Evolutionary conservation across 2,888 invertebrate species (phyloP), one percentile per base, ranked within the genome.

Genomic region (Sialis lutaria): DNA sequence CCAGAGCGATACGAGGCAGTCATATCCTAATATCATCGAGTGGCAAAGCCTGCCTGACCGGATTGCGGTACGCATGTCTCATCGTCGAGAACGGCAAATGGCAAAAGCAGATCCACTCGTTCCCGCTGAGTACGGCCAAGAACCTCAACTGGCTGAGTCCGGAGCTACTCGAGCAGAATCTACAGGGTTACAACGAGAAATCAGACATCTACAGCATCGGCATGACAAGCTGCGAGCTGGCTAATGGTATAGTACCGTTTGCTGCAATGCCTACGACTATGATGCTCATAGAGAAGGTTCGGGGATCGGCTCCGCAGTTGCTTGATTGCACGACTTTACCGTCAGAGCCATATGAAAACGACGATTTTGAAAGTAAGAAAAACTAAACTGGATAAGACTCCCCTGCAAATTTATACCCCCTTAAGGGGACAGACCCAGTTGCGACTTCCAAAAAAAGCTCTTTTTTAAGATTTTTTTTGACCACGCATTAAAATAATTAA

Each of bases 191-290:
- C 62, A 84, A 86, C 58, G 82, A 82, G 59, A 85, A 85, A 55
- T 87, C 90, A 0, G 95, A 95, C 64, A 79, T 92, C 9, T 95
- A 95, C 62, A 92, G 92, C 50, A 59, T 92, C 40, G 95, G 95
- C 22, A 85, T 93, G 52, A 73, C 87, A 5, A 75, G 82, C 42
- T 92, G 91, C 62, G 91, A 91, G 65, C 65, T 90, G 49, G 89
- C 84, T 40, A 93, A 93, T 65, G 92, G 93, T 0, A 75, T 82
- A 33, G 85, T 87, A 53, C 92, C 92, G 0, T 93, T 88, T 65
- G 75, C 79, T 1, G 88, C 86, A 55, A 81, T 88, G 58, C 76
- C 85, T 6, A 80, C 79, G n/a, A 88, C 92, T 1, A 72, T 91
- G 56, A 91, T 93, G 90, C 71, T 91, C 54, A 82, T 87, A 4